Conservation (phyloP, 2,888 invertebrate species). For the Bellardia bayeri region DNA sequence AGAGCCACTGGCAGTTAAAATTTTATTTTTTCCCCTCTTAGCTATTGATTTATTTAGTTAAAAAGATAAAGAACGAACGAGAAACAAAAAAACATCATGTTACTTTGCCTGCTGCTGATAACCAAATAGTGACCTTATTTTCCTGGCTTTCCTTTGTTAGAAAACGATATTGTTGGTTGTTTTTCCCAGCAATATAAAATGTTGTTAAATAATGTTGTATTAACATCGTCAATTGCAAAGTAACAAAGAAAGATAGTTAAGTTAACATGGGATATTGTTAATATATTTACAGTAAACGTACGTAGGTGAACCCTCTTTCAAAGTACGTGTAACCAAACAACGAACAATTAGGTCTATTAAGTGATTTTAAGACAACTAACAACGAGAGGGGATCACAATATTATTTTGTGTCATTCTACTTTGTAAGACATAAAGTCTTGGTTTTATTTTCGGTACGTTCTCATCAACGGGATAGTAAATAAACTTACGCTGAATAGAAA, state of each 20-base stretch:
- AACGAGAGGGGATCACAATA: conserved; percentile 1
- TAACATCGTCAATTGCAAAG: conserved; percentile 12
- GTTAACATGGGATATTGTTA: conserved; percentile 17
- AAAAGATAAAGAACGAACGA: conserved; percentile 13
- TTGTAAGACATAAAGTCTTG: background rate
- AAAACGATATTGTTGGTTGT: conserved; percentile 37
- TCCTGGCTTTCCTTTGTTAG: conserved; percentile 72
- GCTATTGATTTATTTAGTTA: conserved; percentile 66
- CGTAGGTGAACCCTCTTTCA: background rate
- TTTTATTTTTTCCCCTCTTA: conserved; percentile 4
- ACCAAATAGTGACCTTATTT: conserved; percentile 71
- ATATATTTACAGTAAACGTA: conserved; percentile 1
- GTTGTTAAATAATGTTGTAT: conserved; percentile 49
- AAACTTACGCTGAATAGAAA: conserved; percentile 6
- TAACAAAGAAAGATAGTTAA: background rate
- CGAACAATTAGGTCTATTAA: conserved; percentile 25
- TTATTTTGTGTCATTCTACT: conserved; percentile 17
- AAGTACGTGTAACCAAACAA: background rate
- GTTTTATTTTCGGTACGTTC: background rate
- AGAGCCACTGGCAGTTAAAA: background rate
- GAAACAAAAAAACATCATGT: conserved; percentile 48
- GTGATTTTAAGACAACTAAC: conserved; percentile 7
- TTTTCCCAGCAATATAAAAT: conserved; percentile 44
- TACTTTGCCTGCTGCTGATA: conserved; percentile 62
- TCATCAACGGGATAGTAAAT: background rate